These are phyloP conservation scores for Diogma glabrata DNA, from an alignment of 2,888 invertebrate species.

Conservation along the genomic window DNA sequence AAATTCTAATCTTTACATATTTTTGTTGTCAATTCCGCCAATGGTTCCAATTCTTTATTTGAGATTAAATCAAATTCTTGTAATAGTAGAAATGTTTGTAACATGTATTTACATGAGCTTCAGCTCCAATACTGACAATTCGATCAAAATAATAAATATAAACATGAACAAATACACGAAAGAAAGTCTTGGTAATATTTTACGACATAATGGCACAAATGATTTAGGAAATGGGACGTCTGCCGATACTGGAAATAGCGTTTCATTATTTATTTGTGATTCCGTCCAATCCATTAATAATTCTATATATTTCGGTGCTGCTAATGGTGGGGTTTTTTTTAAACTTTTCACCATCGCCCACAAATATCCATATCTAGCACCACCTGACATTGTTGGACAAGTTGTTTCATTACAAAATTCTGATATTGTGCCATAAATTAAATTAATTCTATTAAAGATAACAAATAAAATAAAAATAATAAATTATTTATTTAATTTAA, in stretches of 20 bases:
- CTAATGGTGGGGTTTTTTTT: conserved; percentile 66
- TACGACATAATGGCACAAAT: conserved; percentile 65
- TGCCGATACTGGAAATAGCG: conserved; percentile 70
- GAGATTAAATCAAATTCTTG: conserved; percentile 75
- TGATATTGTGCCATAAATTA: conserved; percentile 81
- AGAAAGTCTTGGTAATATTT: conserved; percentile 77
- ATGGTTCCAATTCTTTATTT: conserved; percentile 72
- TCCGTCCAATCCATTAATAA: conserved; percentile 89
- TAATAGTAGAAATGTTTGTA: conserved; percentile 90
- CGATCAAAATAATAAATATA: conserved; percentile 92
- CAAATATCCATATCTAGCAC: conserved; percentile 76
- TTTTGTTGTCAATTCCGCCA: conserved; percentile 61
- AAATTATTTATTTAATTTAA: too few relatives aligned
- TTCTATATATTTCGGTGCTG: conserved; percentile 73
- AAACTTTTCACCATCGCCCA: conserved; percentile 80
- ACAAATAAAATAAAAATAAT: too few relatives aligned
- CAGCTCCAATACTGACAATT: conserved; percentile 74
- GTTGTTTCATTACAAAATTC: conserved; percentile 72
- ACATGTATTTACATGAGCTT: conserved; percentile 87
- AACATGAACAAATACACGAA: conserved; percentile 85
- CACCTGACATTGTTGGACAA: conserved; percentile 86
- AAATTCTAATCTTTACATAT: conserved; percentile 57
- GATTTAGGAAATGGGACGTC: conserved; percentile 81
- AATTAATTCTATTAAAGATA: conserved; percentile 87
- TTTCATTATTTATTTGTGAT: conserved; percentile 78